Evolutionary conservation across 2,113 vertebrate species (phyloP), one percentile per base, ranked within the genome.

Genomic region (Lepus europaeus): DNA sequence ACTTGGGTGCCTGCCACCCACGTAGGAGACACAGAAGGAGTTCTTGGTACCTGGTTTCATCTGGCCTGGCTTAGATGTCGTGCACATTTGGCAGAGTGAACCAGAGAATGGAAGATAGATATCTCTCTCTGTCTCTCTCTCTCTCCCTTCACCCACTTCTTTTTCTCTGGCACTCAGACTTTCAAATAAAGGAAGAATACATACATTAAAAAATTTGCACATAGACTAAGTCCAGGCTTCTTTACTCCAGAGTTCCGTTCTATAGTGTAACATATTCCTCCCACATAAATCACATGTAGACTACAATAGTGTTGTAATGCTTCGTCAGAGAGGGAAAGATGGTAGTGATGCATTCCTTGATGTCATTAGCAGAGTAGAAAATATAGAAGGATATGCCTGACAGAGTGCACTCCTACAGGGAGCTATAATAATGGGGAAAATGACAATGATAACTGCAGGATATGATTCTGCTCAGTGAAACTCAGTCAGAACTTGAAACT

Each of bases 231-330:
- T 3, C 4, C 1, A 45, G n/a, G 14, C 49, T 53, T 33, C 23
- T 53, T 56, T 36, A 14, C 56, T 27, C 25, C 49, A 63, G n/a
- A 66, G 29, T 49, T 86, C 56, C 74, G 9, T 2, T 6, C 6
- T 31, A 45, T 29, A 63, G 23, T 6, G 17, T 45, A 12, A 23
- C 8, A 56, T 29, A 7, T 6, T 66, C 25, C 27, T 8, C 64
- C 29, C 4, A 9, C 7, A 14, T 81, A 53, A 49, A 72, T 82
- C 66, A 6, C 25, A 7, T 0, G 1, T 45, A 23, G 49, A 2
- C 17, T 5, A n/a, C 1, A 27, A 31, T 2, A 9, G 16, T 70
- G 45, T 3, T 20, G 11, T 5, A n/a, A 2, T 16, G 36, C 63
- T 84, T 78, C 25, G 22, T 25, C 61, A 7, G 7, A 29, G 27